Base-by-base conservation (phyloP, 2,888 invertebrate genomes). In the Diarsia rubi region DNA sequence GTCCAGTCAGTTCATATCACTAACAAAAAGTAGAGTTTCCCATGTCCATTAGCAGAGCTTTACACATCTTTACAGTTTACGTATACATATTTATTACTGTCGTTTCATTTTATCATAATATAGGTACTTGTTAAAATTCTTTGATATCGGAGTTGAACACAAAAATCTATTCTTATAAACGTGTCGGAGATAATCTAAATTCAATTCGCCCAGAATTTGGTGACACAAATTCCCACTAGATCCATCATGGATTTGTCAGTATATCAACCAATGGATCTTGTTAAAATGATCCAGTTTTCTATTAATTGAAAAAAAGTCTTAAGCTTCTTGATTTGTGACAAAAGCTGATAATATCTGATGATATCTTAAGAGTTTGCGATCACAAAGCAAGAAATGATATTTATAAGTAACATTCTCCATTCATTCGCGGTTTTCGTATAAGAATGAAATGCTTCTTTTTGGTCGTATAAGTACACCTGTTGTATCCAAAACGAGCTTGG, bases 1-100 rank as follows among this genome's bases (percentile, higher is more conserved):
- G 78, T 82, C 82, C 75, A 82, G 79, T 82, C 70, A 81, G 68
- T 79, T 81, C 75, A 82, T 75, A 75, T 82, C 75, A 66, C 66
- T 57, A 73, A 72, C 70, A 81, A 81, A 81, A 81, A 81, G 81
- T 59, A 77, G n/a, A 73, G 73, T 70, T 81, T 81, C 81, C 44
- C 81, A 81, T 81, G 81, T 73, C 81, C 73, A 81, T 81, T 81
- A 81, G 81, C 64, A 59, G 66, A 70, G 69, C 42, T 78, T 78
- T 73, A 64, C 69, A 66, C 66, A 78, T 81, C 12, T 78, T 66
- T 62, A 69, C 64, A 57, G 37, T 80, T 80, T 52, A 72, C 66
- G 0, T 66, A 49, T 66, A 47, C 42, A 73, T 57, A 72, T 78
- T 54, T 73, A 78, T 78, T 44, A 31, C 5, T 31, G 24, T 47